Base-by-base conservation (phyloP, 2,888 invertebrate genomes). In the Diarsia rubi region DNA sequence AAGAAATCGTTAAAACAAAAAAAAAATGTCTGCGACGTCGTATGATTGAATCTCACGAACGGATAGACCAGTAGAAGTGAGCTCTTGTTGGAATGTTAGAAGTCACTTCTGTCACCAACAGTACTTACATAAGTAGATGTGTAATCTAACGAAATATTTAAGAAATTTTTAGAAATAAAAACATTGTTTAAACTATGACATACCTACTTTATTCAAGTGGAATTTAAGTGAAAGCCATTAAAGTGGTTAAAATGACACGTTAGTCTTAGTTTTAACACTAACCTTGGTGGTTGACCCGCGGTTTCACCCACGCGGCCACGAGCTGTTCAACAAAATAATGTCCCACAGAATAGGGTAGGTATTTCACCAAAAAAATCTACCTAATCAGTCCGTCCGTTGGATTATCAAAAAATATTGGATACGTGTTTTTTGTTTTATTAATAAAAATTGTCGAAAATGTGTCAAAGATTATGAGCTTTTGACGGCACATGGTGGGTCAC, bases 191-290 rank as follows among this genome's bases (percentile, higher is more conserved):
- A 5, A 45, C 31, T 19, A 8, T 24, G 65, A n/a, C 45, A 31
- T 49, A 66, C 47, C 47, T 66, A 66, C 47, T 66, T 66, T 37
- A 37, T 24, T 19, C 9, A 21, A 3, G 16, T 0, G 16, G 24
- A 42, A 49, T 21, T 70, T 70, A 16, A 66, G 49, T 66, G 67
- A 70, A 66, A 69, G 69, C 47, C 21, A 21, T 6, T n/a, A 16
- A 31, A 21, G 11, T 63, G 31, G 12, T 5, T 14, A 45, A 45
- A 63, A 47, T 19, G 37, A 24, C 12, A 54, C 31, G 16, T 31
- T 63, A 37, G 3, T 11, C 21, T 65, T n/a, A 27, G 1, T 54
- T 9, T 27, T 24, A 27, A 16, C 16, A 27, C 2, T 52, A 52
- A n/a, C 27, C 16, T 27, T 27, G 6, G 1, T 0, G n/a, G n/a